These are phyloP conservation scores for Ceratina japonica DNA, from an alignment of 1,140 invertebrate species.

Conservation along the genomic window DNA sequence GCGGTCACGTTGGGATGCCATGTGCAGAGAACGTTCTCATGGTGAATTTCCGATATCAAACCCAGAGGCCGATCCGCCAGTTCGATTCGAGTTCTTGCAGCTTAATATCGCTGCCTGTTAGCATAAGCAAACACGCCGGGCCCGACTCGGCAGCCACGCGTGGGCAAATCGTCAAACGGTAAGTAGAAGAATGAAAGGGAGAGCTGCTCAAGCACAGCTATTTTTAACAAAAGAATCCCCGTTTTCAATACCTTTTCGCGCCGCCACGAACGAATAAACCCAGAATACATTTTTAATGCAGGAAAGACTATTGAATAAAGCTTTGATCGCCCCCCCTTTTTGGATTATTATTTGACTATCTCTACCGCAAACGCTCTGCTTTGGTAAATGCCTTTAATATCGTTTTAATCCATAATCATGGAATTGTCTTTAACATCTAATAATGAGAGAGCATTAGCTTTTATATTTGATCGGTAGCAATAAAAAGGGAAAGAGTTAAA, in stretches of 20 bases:
- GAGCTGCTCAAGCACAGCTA: background rate
- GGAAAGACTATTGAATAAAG: no score
- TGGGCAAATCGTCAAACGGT: conserved; percentile 39
- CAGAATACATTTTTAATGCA: background rate
- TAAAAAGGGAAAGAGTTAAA: no score
- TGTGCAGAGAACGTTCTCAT: conserved; percentile 55
- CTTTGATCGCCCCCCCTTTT: no score
- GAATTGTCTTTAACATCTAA: no score
- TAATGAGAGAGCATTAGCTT: no score
- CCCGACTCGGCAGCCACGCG: conserved; percentile 19
- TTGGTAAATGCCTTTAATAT: no score
- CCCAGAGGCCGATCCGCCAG: conserved; percentile 34
- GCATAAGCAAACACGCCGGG: conserved; percentile 59
- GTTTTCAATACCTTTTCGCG: background rate
- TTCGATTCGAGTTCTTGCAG: conserved; percentile 52
- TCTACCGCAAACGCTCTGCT: no score
- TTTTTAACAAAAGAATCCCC: background rate
- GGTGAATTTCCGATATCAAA: conserved; percentile 61
- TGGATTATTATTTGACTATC: no score
- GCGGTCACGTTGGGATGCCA: conserved; percentile 57
- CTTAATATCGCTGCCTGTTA: conserved; percentile 64
- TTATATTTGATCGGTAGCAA: background rate
- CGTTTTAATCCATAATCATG: no score
- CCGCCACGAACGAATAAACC: no score
- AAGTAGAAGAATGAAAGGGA: conserved; percentile 46